These are phyloP conservation scores for Fistularia commersonii DNA, from an alignment of 2,797 vertebrate species.

Conservation along the genomic window DNA sequence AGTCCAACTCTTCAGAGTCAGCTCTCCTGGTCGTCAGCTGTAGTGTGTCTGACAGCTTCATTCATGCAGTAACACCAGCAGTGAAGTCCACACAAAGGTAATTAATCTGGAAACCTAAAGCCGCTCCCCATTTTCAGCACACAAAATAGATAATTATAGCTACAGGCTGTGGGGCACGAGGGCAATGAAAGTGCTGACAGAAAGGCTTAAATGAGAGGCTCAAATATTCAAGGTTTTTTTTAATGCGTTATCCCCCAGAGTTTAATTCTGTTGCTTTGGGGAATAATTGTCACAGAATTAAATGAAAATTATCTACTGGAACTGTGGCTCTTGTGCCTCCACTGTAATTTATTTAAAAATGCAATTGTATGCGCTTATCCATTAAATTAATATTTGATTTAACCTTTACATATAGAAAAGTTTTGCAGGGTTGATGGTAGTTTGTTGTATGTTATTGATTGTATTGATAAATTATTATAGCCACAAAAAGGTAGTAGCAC, in stretches of 20 bases:
- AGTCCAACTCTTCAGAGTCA: conserved; percentile 26
- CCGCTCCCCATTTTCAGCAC: conserved; percentile 42
- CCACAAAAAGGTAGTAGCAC: conserved; percentile 44
- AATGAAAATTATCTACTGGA: no score
- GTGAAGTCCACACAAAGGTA: conserved; percentile 57
- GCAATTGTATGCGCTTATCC: no score
- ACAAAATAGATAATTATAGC: conserved; percentile 59
- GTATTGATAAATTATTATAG: conserved; percentile 42
- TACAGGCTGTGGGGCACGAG: conserved; percentile 43
- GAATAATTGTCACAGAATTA: conserved; percentile 2
- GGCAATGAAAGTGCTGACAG: conserved; percentile 54
- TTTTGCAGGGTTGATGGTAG: conserved; percentile 5
- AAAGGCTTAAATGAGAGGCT: conserved; percentile 34
- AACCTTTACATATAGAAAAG: no score
- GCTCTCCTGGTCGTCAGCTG: conserved; percentile 47
- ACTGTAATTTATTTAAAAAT: no score
- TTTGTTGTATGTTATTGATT: conserved; percentile 15
- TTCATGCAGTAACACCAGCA: conserved; percentile 53
- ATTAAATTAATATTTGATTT: no score
- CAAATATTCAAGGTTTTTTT: conserved; percentile 31
- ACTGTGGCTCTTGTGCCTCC: no score
- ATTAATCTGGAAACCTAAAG: conserved; percentile 65
- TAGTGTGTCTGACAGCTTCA: conserved; percentile 61
- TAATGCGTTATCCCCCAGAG: conserved; percentile 19
- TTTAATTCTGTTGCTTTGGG: conserved; percentile 20